Conservation (phyloP, 2,888 invertebrate species). For the Drosophila merina region DNA sequence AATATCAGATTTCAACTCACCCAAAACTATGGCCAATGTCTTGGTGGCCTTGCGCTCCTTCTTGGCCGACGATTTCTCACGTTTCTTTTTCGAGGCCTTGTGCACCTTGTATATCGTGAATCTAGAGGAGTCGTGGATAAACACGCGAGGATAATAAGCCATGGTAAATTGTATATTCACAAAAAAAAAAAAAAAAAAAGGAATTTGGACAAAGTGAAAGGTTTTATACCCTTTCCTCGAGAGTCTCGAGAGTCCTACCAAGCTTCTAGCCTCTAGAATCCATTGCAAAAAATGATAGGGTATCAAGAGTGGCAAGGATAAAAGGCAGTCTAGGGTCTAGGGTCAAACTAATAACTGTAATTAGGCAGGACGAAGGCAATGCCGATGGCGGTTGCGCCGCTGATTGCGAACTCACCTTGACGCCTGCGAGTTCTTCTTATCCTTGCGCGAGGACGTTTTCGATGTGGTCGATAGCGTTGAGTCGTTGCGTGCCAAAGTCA, state of each 20-base stretch:
- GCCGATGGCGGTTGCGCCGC: too few species aligned
- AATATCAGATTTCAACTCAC: slow-evolving; percentile 86
- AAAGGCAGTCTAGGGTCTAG: neutral
- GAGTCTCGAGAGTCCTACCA: too few species aligned
- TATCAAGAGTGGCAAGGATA: neutral
- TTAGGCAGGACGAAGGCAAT: slow-evolving; percentile 27
- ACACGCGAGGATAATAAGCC: slow-evolving; percentile 50
- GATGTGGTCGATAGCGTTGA: slow-evolving; percentile 87
- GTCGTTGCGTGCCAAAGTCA: slow-evolving; percentile 84
- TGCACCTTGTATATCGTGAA: slow-evolving; percentile 97
- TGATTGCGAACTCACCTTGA: slow-evolving; percentile 81
- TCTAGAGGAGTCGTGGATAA: slow-evolving; percentile 81
- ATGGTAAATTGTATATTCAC: slow-evolving; percentile 41
- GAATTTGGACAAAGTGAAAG: neutral
- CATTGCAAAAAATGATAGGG: neutral
- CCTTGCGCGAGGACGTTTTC: slow-evolving; percentile 84
- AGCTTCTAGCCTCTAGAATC: neutral
- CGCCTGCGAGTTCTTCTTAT: slow-evolving; percentile 84
- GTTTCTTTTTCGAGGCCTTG: slow-evolving; percentile 97
- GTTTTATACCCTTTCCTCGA: neutral
- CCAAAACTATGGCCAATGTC: slow-evolving; percentile 98
- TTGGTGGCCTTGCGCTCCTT: slow-evolving; percentile 99
- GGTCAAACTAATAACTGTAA: slow-evolving; percentile 60
- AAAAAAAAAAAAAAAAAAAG: neutral
- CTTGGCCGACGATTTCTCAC: slow-evolving; percentile 96